Base-by-base conservation (phyloP, 2,888 invertebrate species). In the Biston stratarius region DNA sequence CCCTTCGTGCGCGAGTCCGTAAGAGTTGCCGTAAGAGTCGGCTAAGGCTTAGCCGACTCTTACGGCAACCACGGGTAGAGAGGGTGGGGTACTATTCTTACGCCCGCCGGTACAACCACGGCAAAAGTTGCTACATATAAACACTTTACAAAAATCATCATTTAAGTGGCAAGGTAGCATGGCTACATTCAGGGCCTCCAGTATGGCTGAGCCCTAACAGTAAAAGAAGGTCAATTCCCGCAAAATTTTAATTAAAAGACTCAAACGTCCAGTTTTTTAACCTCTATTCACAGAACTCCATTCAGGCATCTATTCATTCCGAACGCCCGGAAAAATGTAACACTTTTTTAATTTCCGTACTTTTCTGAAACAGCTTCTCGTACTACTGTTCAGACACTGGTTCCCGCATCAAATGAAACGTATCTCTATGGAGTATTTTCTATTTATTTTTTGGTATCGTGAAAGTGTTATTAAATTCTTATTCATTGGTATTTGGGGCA, bases 261-360 rank as follows among this genome's bases (percentile, higher is more conserved):
- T 33, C 14, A 36, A 14, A 33, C 45, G 48, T 38, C 45, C 57
- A 45, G 56, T 47, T 36, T 58, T 36, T 45, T 34, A 45, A 14
- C 57, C 45, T 44, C 34, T 47, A 45, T 57, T 57, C 58, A 38
- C 47, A 36, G 58, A 57, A 57, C 45, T 57, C 14, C 57, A 55
- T 55, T 55, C 45, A 45, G 45, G n/a, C 45, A 45, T 44, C 47
- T 58, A 58, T 58, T 58, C 45, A 58, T 58, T 47, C 14, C 45
- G 38, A 36, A 24, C 58, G 15, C 36, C 36, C 47, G 42, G 15
- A 40, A 36, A 56, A 58, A 48, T 58, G 58, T 58, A n/a, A 58
- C 47, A 58, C 47, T 58, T 58, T 58, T 58, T 58, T 58, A 38
- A 58, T 48, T 58, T 58, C 57, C 57, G n/a, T 33, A 34, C 45